These are phyloP conservation scores for Daubentonia madagascariensis DNA, from an alignment of 2,113 vertebrate species.

Conservation along the genomic window DNA sequence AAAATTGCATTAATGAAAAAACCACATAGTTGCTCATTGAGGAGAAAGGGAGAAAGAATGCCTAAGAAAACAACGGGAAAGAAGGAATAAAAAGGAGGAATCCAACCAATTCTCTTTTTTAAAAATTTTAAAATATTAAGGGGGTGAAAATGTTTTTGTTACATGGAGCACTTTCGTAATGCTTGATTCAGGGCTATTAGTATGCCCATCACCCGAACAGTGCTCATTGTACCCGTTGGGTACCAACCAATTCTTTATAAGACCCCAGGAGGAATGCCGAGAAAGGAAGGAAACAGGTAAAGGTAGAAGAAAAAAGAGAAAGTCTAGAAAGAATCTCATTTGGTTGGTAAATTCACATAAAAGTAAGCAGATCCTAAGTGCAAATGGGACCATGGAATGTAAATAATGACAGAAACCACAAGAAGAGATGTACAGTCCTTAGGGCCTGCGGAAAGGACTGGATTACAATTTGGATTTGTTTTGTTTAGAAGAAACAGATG, in stretches of 20 bases:
- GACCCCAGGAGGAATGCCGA: background rate
- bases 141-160: too few species aligned
- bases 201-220: too few species aligned
- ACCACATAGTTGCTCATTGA: background rate
- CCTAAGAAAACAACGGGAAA: background rate
- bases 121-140: too few species aligned
- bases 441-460: background rate
- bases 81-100: background rate
- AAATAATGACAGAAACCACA: background rate
- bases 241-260: background rate
- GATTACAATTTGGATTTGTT: background rate
- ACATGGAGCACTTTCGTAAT: too few species aligned
- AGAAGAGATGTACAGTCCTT: background rate
- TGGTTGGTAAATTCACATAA: background rate
- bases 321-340: background rate
- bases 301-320: background rate
- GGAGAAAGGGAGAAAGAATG: background rate
- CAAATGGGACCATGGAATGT: background rate
- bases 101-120: background rate
- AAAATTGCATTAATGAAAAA: background rate
- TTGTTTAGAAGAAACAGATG: background rate
- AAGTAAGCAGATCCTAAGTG: background rate
- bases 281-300: background rate
- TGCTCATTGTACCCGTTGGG: too few species aligned
- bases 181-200: too few species aligned